Evolutionary conservation across 2,113 vertebrate species (phyloP).

Genomic region (Herpailurus yagouaroundi): DNA sequence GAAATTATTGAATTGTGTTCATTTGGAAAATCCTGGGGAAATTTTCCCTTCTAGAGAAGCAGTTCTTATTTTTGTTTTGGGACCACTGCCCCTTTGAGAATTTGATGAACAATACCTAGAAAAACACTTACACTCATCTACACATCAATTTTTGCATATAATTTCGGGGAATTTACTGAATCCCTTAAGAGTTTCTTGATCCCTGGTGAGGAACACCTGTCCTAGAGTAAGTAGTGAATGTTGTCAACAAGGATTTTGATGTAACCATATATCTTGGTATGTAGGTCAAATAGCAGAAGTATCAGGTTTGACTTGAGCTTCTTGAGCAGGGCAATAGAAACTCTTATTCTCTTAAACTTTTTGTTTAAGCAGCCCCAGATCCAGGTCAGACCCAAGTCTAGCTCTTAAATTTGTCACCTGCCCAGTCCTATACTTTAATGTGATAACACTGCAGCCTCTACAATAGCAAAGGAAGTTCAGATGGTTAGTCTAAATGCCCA

Average conservation of each 20-base stretch:
- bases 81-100: not conserved
- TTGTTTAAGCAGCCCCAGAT: not conserved
- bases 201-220: not conserved
- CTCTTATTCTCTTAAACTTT: not conserved
- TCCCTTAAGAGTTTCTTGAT: not conserved
- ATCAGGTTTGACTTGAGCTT: not conserved
- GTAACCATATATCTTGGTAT: not conserved
- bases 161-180: not conserved
- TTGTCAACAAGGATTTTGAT: not conserved
- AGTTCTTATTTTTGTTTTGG: slow-evolving; percentile 37
- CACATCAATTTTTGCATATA: not conserved
- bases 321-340: not conserved
- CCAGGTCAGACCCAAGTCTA: not conserved
- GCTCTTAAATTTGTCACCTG: slow-evolving; percentile 3
- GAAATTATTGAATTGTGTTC: slow-evolving; percentile 41
- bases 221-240: not conserved
- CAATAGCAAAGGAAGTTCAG: not conserved
- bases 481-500: not conserved
- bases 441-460: not conserved
- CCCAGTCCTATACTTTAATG: not conserved
- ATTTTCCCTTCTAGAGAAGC: slow-evolving; percentile 23
- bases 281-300: not conserved
- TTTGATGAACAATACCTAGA: not conserved
- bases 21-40: slow-evolving; percentile 16
- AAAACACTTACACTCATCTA: not conserved